Conservation (phyloP, 2,888 invertebrate genomes). For the Caenorhabditis macrosperma region DNA sequence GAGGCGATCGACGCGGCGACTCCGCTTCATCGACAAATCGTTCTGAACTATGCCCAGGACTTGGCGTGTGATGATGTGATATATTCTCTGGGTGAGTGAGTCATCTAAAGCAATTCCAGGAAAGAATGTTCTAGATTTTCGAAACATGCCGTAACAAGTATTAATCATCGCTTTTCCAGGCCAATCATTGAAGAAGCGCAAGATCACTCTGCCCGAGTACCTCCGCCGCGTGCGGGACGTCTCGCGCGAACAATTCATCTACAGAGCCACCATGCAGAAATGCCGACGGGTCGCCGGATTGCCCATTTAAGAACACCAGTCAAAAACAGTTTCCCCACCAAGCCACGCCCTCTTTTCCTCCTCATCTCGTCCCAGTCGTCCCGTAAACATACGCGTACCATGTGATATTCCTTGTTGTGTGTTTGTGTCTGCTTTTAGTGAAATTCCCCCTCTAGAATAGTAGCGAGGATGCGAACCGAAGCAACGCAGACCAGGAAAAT, state of each 20-base stretch:
- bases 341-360: neutral
- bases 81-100: slow-evolving; percentile 94
- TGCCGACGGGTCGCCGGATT: slow-evolving; percentile 93
- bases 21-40: slow-evolving; percentile 74
- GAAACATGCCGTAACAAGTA: neutral
- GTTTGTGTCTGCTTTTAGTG: slow-evolving; percentile 13
- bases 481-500: too few species aligned
- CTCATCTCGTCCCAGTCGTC: neutral
- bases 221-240: slow-evolving; percentile 95
- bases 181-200: slow-evolving; percentile 66
- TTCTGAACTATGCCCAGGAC: slow-evolving; percentile 85
- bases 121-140: neutral
- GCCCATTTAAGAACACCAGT: slow-evolving; percentile 83
- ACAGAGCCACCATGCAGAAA: slow-evolving; percentile 95
- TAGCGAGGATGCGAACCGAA: too few species aligned
- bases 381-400: neutral
- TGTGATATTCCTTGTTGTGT: slow-evolving; percentile 10
- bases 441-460: too few species aligned
- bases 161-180: slow-evolving; percentile 37
- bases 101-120: too few species aligned
- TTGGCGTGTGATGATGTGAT: slow-evolving; percentile 98
- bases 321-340: too few species aligned
- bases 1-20: slow-evolving; percentile 63
- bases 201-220: slow-evolving; percentile 93
- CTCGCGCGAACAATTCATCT: slow-evolving; percentile 95